Conservation (phyloP, 2,113 vertebrate genomes). For the Poecilia latipinna region DNA sequence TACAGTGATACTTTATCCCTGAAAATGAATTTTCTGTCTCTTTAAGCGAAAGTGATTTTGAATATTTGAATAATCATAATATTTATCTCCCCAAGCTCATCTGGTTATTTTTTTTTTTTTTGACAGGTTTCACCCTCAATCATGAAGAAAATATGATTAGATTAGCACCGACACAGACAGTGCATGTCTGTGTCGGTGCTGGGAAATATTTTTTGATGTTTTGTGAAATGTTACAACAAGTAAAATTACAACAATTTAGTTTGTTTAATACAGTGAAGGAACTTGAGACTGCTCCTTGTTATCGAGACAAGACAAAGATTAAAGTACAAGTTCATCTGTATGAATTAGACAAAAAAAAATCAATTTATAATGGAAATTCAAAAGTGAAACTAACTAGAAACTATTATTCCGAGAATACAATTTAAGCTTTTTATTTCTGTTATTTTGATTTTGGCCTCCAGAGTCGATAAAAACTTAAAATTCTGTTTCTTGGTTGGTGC, state of each 20-base stretch:
- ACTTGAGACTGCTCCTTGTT: too few relatives aligned
- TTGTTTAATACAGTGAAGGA: not conserved
- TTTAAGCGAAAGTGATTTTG: constrained; percentile 28
- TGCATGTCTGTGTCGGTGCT: not conserved
- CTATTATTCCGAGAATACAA: too few relatives aligned
- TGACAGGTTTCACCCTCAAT: constrained; percentile 28
- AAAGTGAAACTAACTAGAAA: too few relatives aligned
- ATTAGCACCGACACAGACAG: too few relatives aligned
- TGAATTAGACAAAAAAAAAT: too few relatives aligned
- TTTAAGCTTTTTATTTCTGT: too few relatives aligned
- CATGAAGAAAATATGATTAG: constrained; percentile 6
- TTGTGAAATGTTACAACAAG: not conserved
- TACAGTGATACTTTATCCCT: constrained; percentile 23
- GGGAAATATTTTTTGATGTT: constrained; percentile 23
- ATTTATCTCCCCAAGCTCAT: constrained; percentile 20
- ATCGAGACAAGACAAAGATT: too few relatives aligned
- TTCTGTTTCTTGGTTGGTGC: too few relatives aligned
- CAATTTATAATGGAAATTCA: too few relatives aligned
- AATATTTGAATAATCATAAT: constrained; percentile 15
- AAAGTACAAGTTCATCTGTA: too few relatives aligned
- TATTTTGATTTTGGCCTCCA: too few relatives aligned
- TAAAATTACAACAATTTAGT: not conserved
- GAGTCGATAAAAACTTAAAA: too few relatives aligned
- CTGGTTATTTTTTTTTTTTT: constrained; percentile 13
- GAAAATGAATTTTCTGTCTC: constrained; percentile 22